phyloP scores from a whole-genome alignment of 2,113 vertebrate genomes.

The Pycnonotus jocosus region DNA sequence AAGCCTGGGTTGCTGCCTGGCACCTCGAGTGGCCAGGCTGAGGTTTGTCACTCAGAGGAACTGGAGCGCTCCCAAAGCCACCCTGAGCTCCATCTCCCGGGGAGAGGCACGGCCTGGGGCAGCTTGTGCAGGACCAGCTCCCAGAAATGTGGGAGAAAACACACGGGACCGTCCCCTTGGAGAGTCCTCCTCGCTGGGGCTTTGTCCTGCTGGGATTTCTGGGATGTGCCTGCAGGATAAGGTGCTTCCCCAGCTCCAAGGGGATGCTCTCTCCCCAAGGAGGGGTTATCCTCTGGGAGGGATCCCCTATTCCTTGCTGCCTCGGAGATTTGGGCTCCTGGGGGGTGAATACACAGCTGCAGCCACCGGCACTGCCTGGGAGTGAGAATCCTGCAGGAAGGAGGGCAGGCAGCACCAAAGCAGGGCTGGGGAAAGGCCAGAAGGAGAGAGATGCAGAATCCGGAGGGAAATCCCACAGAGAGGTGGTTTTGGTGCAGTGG shows the following conservation, averaged over 20 bases:
- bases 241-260: background rate
- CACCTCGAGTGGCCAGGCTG: background rate
- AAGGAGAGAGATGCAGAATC: rapidly evolving
- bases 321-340: rapidly evolving
- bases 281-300: background rate
- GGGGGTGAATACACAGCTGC: background rate
- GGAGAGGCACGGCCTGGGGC: background rate
- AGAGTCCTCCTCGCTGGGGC: background rate
- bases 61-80: background rate
- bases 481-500: background rate
- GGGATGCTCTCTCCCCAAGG: background rate
- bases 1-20: slow-evolving; percentile 11
- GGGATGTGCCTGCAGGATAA: background rate
- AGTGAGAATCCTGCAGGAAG: background rate
- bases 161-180: background rate
- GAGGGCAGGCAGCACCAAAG: background rate
- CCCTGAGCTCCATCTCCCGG: background rate
- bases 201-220: background rate
- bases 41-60: slow-evolving; percentile 11
- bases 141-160: background rate
- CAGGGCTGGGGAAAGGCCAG: too few species aligned
- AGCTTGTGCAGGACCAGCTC: background rate
- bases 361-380: background rate
- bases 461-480: background rate
- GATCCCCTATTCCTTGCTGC: background rate